Evolutionary conservation across 2,888 invertebrate species (phyloP).

Genomic region (Meteorus colon): DNA sequence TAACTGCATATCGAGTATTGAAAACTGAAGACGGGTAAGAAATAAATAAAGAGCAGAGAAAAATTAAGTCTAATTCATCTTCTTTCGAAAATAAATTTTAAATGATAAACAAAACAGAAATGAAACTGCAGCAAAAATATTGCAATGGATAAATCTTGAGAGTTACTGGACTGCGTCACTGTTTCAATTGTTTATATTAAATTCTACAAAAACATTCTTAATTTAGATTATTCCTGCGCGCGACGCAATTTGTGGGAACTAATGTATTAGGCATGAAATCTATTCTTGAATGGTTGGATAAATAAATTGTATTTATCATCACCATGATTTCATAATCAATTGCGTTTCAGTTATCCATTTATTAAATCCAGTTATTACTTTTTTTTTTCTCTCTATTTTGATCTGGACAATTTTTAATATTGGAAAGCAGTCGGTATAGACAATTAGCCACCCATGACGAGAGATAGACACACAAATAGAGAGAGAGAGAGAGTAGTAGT

Average conservation of each 20-base stretch:
- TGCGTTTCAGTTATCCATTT: neutral
- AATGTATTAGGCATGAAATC: constrained; percentile 12
- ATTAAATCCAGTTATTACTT: neutral
- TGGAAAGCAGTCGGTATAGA: neutral
- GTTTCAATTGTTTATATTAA: constrained; percentile 20
- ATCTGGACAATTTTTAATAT: neutral
- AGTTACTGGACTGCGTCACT: neutral
- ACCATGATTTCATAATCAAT: neutral
- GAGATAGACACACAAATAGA: neutral
- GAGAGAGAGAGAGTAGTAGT: neutral
- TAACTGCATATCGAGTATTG: constrained; percentile 81
- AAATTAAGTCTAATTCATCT: neutral
- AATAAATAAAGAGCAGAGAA: neutral
- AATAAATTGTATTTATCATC: neutral
- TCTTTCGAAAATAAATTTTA: neutral
- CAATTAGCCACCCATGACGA: constrained; percentile 27
- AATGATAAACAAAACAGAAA: neutral
- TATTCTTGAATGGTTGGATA: constrained; percentile 21
- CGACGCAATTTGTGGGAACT: constrained; percentile 17
- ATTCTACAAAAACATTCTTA: constrained; percentile 23
- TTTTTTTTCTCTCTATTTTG: neutral
- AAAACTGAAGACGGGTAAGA: constrained; percentile 80
- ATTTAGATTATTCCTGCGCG: constrained; percentile 34
- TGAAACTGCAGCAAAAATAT: no score
- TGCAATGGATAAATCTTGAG: neutral